Conservation (phyloP, 1,140 invertebrate genomes). For the Drosophila prosaltans region DNA sequence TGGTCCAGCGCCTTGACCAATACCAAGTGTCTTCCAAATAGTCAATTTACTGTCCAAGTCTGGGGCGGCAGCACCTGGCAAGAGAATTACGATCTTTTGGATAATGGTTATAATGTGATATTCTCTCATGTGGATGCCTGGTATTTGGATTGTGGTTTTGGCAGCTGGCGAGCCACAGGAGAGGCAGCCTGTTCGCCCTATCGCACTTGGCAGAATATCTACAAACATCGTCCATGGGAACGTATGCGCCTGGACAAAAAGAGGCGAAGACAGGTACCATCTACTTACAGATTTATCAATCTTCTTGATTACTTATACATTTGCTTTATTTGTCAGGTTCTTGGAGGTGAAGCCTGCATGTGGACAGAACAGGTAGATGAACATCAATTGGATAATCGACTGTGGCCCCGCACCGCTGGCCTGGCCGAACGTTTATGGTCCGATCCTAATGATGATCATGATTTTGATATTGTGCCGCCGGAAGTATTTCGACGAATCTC, state of each 20-base stretch:
- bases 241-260: slow-evolving; percentile 76
- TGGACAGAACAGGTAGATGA: slow-evolving; percentile 88
- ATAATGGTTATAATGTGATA: slow-evolving; percentile 90
- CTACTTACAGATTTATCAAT: too few species aligned
- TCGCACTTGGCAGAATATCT: slow-evolving; percentile 92
- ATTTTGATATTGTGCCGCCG: slow-evolving; percentile 72
- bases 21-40: slow-evolving; percentile 87
- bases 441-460: slow-evolving; percentile 78
- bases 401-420: slow-evolving; percentile 89
- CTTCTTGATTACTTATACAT: neutral
- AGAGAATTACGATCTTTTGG: slow-evolving; percentile 88
- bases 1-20: slow-evolving; percentile 92
- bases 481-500: slow-evolving; percentile 81
- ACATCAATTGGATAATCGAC: slow-evolving; percentile 85
- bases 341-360: slow-evolving; percentile 88
- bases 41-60: slow-evolving; percentile 86
- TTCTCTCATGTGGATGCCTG: slow-evolving; percentile 93
- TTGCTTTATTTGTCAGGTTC: slow-evolving; percentile 66
- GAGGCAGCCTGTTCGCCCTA: slow-evolving; percentile 91
- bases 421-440: slow-evolving; percentile 86
- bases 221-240: slow-evolving; percentile 91
- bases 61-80: slow-evolving; percentile 91
- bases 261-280: slow-evolving; percentile 68
- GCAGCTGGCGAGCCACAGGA: slow-evolving; percentile 88
- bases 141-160: slow-evolving; percentile 93